A percentile compares a stretch with the other conserved stretches of the same genome.
These are phyloP conservation scores for Miltochrista miniata DNA, from an alignment of 2,888 invertebrate species.

Conservation along the genomic window DNA sequence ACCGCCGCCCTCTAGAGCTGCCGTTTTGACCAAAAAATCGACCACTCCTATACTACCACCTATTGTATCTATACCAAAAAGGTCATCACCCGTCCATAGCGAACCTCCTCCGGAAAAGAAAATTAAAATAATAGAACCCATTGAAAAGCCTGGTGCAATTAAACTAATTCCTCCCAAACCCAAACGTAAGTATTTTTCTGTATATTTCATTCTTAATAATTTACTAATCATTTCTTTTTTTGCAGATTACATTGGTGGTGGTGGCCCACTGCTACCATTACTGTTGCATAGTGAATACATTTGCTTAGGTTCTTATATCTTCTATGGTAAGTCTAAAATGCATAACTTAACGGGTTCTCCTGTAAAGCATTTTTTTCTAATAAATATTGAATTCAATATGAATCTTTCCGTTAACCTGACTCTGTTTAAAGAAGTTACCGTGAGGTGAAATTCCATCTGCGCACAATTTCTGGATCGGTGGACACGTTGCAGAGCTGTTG, in stretches of 20 bases:
- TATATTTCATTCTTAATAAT: constrained; percentile 26
- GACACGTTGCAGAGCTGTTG: constrained; percentile 58
- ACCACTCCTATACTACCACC: constrained; percentile 71
- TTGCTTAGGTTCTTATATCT: constrained; percentile 60
- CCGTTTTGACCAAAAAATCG: constrained; percentile 83
- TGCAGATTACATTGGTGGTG: constrained; percentile 64
- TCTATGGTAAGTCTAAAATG: constrained; percentile 80
- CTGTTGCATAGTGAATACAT: constrained; percentile 47
- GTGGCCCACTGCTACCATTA: constrained; percentile 36
- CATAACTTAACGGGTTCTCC: constrained; percentile 72
- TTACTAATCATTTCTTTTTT: constrained; percentile 70
- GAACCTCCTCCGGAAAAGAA: constrained; percentile 90
- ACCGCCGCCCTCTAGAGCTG: constrained; percentile 91
- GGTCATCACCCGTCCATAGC: constrained; percentile 76
- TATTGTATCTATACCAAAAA: constrained; percentile 69
- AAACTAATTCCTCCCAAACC: constrained; percentile 95
- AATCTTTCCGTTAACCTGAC: constrained; percentile 72
- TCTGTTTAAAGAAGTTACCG: constrained; percentile 64
- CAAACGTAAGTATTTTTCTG: constrained; percentile 91
- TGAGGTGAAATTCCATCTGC: constrained; percentile 49
- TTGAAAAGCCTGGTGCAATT: constrained; percentile 91
- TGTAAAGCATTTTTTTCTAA: constrained; percentile 75
- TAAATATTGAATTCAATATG: constrained; percentile 72
- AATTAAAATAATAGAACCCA: constrained; percentile 84
- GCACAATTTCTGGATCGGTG: constrained; percentile 55